Base-by-base conservation (phyloP, 2,113 vertebrate genomes). In the Nematolebias whitei region DNA sequence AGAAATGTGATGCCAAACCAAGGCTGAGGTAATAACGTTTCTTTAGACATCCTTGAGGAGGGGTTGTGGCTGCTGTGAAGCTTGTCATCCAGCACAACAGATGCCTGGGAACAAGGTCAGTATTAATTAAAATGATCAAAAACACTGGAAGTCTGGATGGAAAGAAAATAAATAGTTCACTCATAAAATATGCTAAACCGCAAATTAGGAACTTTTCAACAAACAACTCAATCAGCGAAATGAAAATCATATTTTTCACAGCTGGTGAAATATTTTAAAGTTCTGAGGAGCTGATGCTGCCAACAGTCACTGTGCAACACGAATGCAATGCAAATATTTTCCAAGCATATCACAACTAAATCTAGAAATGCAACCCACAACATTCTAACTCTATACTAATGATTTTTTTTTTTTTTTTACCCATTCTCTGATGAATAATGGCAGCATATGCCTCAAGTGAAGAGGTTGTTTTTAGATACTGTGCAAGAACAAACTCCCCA, bases 1-100 rank as follows among this genome's bases (percentile, higher is more conserved):
- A 76, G 69, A 79, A 85, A 79, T 74, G 67, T 61, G 76, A 67
- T 78, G 68, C 85, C 68, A 75, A 63, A 78, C 51, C 50, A 64
- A 65, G 61, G 64, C 58, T 32, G 12, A 22, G 5, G 58, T 57
- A 51, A 72, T 69, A 72, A 16, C 6, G 18, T 70, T 68, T 65
- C 47, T 65, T 65, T 47, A 51, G 71, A 60, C 43, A 62, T 84
- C 71, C 53, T 58, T 43, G 16, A 26, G 44, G 70, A 43, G 16
- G 2, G 18, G 16, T n/a, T 54, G 57, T 14, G 12, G 20, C 3
- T 53, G 44, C 61, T 51, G 45, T 65, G 61, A 51, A 40, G n/a
- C 44, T 60, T 9, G 16, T 64, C 54, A 56, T 48, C 66, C 53
- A 68, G 39, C 54, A 70, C 0, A 12, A 41, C 59, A 26, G 49